Conservation (phyloP, 1,140 invertebrate genomes). For the Drosophila fuyamai region DNA sequence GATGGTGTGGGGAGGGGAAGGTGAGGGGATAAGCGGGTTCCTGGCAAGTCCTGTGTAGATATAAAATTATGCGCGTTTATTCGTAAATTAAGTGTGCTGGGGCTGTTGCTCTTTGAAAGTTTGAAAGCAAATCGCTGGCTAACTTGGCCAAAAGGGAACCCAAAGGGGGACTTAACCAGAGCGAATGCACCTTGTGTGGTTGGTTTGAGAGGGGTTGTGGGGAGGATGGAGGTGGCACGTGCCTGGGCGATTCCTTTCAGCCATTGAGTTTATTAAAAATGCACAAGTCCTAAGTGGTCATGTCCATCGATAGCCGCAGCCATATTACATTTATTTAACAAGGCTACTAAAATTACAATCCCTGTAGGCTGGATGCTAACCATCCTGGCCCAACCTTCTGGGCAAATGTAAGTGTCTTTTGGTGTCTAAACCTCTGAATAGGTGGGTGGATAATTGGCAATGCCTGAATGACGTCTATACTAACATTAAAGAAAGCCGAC, state of each 20-base stretch:
- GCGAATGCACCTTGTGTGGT: constrained; percentile 22
- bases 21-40: background rate
- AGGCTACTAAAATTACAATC: constrained; percentile 26
- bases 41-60: constrained; percentile 66
- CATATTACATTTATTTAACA: constrained; percentile 47
- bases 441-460: background rate
- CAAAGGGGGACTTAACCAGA: constrained; percentile 5
- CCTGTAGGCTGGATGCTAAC: constrained; percentile 3
- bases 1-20: background rate
- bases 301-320: constrained; percentile 62
- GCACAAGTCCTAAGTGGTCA: constrained; percentile 70
- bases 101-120: constrained; percentile 72
- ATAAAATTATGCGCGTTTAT: constrained; percentile 83
- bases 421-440: too few species aligned
- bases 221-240: constrained; percentile 12
- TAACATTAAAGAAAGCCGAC: too few species aligned
- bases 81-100: constrained; percentile 81
- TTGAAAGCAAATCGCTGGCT: constrained; percentile 53
- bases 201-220: background rate
- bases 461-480: too few species aligned
- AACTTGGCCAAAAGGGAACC: constrained; percentile 37
- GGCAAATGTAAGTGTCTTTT: background rate
- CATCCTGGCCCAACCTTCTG: background rate
- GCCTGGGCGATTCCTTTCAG: constrained; percentile 41
- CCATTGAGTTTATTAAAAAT: constrained; percentile 63